phyloP scores from a whole-genome alignment of 2,888 invertebrate species.

The Hydraecia micacea region DNA sequence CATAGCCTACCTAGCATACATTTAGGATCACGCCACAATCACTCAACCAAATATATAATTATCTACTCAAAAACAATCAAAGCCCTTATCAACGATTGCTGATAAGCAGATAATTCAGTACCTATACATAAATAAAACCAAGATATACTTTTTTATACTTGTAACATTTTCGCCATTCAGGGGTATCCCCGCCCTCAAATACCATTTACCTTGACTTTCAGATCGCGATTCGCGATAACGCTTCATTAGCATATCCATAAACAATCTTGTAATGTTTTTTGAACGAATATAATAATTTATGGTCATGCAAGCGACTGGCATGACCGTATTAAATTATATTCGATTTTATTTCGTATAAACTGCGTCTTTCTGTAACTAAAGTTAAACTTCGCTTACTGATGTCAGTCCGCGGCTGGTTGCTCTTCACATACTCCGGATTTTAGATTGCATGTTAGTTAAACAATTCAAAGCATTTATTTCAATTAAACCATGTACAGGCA shows the following conservation, averaged over 20 bases:
- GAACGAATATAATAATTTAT: conserved; percentile 23
- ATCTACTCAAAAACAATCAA: conserved; percentile 2
- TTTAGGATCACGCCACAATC: neutral
- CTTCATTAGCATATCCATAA: conserved; percentile 47
- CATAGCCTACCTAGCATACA: neutral
- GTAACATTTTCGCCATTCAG: conserved; percentile 10
- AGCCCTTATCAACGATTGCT: conserved; percentile 5
- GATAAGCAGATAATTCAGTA: conserved; percentile 21
- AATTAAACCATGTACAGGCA: no score
- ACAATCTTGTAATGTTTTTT: conserved; percentile 35
- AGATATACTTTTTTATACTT: neutral
- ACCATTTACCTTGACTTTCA: conserved; percentile 51
- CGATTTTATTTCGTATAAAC: neutral
- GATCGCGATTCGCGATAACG: conserved; percentile 38
- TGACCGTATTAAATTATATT: neutral
- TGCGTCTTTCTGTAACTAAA: neutral
- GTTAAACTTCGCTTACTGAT: neutral
- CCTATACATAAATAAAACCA: neutral
- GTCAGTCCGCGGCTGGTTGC: neutral
- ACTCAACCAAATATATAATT: neutral
- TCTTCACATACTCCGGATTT: neutral
- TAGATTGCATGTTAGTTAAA: neutral
- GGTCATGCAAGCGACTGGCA: conserved; percentile 1
- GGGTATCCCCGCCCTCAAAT: conserved; percentile 19
- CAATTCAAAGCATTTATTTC: no score